Percentiles rank a stretch among this genome's conserved stretches.
Evolutionary conservation across 2,113 vertebrate species (phyloP).

Genomic region (Lepidothrix coronata): DNA sequence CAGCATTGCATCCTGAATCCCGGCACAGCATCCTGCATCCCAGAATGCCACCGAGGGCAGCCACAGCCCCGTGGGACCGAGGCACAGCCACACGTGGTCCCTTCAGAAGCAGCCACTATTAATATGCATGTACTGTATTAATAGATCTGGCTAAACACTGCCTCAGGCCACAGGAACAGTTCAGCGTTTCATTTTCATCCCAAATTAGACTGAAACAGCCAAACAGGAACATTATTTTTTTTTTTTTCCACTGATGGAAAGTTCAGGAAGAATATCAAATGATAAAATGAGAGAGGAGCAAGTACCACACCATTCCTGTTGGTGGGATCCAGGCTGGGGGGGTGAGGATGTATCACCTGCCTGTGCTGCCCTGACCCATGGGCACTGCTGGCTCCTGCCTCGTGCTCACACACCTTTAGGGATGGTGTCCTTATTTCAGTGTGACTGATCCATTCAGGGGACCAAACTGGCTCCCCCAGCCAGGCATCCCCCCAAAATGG

Average conservation of each 20-base stretch:
- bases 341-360: neutral
- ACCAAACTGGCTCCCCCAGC: neutral
- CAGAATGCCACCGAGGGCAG: neutral
- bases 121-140: neutral
- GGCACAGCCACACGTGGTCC: accelerated
- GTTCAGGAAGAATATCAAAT: neutral
- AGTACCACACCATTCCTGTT: accelerated
- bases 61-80: accelerated
- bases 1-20: neutral
- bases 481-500: neutral
- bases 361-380: neutral
- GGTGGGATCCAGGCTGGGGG: neutral
- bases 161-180: neutral
- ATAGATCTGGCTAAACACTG: neutral
- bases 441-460: neutral
- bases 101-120: neutral
- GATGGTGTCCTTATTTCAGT: neutral
- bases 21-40: accelerated
- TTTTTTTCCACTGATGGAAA: neutral
- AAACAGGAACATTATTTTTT: neutral
- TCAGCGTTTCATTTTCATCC: neutral
- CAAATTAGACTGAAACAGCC: neutral
- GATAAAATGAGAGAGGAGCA: neutral
- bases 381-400: accelerated
- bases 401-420: accelerated